These are phyloP conservation scores for Colletes latitarsis DNA, from an alignment of 1,140 invertebrate species.

Conservation along the genomic window DNA sequence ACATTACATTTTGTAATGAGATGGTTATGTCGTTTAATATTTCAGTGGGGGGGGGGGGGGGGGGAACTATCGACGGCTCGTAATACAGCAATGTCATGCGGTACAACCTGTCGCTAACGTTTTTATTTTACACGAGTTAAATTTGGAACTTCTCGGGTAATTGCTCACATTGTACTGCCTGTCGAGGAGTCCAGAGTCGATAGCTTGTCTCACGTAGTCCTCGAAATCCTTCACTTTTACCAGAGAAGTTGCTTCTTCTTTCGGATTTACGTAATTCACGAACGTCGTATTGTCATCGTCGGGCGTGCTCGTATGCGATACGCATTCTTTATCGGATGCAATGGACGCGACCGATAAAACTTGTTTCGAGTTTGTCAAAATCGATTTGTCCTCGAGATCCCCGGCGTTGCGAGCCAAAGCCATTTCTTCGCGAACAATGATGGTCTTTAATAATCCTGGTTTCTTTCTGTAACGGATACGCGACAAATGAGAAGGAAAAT, in stretches of 20 bases:
- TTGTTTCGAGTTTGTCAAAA: neutral
- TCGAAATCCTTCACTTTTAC: slow-evolving; percentile 66
- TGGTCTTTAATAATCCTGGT: neutral
- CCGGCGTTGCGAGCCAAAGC: slow-evolving; percentile 9
- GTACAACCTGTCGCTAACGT: too few species aligned
- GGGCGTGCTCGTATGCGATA: slow-evolving; percentile 14
- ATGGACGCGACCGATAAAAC: neutral
- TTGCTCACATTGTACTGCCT: slow-evolving; percentile 64
- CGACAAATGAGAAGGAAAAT: neutral
- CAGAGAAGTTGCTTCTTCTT: slow-evolving; percentile 27
- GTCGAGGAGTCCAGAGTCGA: slow-evolving; percentile 57
- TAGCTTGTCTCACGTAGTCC: slow-evolving; percentile 62
- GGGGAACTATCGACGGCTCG: too few species aligned
- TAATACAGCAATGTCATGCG: too few species aligned
- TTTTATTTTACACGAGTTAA: too few species aligned
- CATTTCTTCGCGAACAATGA: slow-evolving; percentile 35
- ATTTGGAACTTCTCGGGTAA: neutral
- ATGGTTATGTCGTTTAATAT: too few species aligned
- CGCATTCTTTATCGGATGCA: neutral
- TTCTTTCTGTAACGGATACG: slow-evolving; percentile 3
- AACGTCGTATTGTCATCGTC: neutral
- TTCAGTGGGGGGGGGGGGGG: too few species aligned
- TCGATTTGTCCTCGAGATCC: neutral
- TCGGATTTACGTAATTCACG: neutral
- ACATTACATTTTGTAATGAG: too few species aligned